phyloP scores from a whole-genome alignment of 37 sponge, comb jelly and placozoan species.

The Aplysina aerophoba region DNA sequence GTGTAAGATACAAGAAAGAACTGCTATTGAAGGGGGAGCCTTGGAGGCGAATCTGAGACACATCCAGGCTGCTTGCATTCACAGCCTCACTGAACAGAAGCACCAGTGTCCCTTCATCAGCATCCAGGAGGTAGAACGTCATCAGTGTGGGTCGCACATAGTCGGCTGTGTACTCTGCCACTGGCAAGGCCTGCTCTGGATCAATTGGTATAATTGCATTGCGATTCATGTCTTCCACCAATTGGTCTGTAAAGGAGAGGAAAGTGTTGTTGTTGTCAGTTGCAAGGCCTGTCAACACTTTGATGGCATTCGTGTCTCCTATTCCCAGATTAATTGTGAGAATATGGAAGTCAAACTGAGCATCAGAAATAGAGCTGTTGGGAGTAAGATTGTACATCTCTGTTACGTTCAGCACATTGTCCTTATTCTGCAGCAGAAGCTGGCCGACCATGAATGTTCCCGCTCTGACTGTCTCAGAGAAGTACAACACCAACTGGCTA shows the following conservation, averaged over 20 bases:
- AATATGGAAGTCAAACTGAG: slow-evolving; percentile 59
- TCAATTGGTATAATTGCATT: slow-evolving; percentile 70
- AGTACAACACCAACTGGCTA: slow-evolving; percentile 72
- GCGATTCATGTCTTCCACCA: slow-evolving; percentile 77
- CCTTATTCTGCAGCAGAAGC: slow-evolving; percentile 75
- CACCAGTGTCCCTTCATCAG: slow-evolving; percentile 54
- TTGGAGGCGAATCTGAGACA: slow-evolving; percentile 52
- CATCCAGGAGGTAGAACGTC: slow-evolving; percentile 61
- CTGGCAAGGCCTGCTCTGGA: slow-evolving; percentile 39
- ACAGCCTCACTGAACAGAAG: slow-evolving; percentile 79
- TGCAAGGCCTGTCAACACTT: slow-evolving; percentile 75
- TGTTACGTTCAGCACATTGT: slow-evolving; percentile 32
- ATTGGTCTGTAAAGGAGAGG: slow-evolving; percentile 53
- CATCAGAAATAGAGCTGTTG: background rate
- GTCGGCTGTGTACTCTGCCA: slow-evolving; percentile 56
- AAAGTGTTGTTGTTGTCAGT: slow-evolving; percentile 74
- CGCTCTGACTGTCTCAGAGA: slow-evolving; percentile 86
- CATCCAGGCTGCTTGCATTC: slow-evolving; percentile 74
- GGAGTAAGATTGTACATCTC: slow-evolving; percentile 31
- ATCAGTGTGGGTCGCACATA: slow-evolving; percentile 55
- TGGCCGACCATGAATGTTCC: slow-evolving; percentile 65
- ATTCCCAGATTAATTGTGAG: slow-evolving; percentile 70
- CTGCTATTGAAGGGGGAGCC: background rate
- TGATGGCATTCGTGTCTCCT: slow-evolving; percentile 79
- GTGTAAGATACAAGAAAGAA: background rate